A percentile compares a stretch with the other conserved stretches of the same genome.
Conservation (phyloP, 2,888 invertebrate species). For the Aproaerema taeniolella region DNA sequence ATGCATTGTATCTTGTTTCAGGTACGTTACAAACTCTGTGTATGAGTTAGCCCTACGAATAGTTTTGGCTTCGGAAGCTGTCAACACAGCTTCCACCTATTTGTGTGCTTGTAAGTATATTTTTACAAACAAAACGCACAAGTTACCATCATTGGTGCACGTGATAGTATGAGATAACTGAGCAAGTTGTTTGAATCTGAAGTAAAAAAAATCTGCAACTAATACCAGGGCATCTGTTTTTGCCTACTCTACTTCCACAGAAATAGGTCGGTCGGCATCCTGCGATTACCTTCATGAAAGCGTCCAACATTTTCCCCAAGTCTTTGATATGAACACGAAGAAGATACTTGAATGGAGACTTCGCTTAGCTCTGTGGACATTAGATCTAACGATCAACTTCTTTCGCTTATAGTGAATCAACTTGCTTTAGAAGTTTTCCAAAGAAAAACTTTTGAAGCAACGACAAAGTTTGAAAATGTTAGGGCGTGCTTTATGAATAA, state of each 20-base stretch:
- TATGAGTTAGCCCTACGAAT: too few relatives aligned
- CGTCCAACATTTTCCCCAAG: background rate
- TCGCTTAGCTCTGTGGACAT: background rate
- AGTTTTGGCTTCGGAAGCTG: background rate
- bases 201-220: too few relatives aligned
- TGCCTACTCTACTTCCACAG: slow-evolving; percentile 36
- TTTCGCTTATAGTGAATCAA: background rate
- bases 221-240: too few relatives aligned
- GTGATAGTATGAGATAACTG: background rate
- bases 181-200: background rate
- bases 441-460: background rate
- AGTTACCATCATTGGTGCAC: background rate
- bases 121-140: background rate
- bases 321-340: slow-evolving; percentile 8
- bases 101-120: background rate
- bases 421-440: background rate
- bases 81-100: background rate
- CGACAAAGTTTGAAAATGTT: background rate
- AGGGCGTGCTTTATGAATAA: background rate
- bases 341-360: background rate
- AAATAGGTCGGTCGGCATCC: slow-evolving; percentile 38
- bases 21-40: too few relatives aligned
- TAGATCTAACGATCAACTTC: background rate
- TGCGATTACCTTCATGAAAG: slow-evolving; percentile 2
- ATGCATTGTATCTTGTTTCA: too few relatives aligned